Percentiles rank a stretch among this genome's conserved stretches.
phyloP scores from a whole-genome alignment of 2,113 vertebrate species.

The Amphiprion ocellaris region DNA sequence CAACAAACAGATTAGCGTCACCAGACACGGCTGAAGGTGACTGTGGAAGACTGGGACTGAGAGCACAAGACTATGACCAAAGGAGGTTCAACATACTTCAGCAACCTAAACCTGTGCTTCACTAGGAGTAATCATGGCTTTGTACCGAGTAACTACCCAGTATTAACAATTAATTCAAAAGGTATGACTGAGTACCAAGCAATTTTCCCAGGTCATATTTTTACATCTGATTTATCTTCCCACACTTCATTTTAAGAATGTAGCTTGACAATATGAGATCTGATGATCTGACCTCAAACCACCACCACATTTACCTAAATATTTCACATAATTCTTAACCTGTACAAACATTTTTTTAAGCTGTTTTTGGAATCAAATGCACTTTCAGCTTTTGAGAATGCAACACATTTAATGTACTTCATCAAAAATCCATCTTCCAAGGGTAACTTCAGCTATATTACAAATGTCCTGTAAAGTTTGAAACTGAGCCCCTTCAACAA shows the following conservation, averaged over 20 bases:
- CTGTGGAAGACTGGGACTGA: not conserved
- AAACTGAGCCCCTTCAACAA: no score
- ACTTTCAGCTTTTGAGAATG: not conserved
- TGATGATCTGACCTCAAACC: not conserved
- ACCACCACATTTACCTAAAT: not conserved
- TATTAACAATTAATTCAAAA: no score
- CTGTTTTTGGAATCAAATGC: not conserved
- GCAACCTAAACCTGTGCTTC: no score
- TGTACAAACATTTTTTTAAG: not conserved
- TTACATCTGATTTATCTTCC: not conserved
- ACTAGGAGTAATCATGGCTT: no score
- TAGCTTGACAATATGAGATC: not conserved
- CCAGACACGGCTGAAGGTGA: not conserved
- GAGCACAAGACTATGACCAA: not conserved
- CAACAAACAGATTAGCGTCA: constrained; percentile 18
- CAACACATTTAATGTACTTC: no score
- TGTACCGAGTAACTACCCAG: no score
- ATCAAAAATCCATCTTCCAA: no score
- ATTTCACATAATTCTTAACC: not conserved
- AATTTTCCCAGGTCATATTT: no score
- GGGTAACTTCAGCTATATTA: no score
- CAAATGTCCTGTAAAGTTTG: no score
- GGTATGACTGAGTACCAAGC: no score
- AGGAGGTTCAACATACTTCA: not conserved
- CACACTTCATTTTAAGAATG: not conserved